Conservation (phyloP, 2,113 vertebrate species). For the Zosterops pallidus region DNA sequence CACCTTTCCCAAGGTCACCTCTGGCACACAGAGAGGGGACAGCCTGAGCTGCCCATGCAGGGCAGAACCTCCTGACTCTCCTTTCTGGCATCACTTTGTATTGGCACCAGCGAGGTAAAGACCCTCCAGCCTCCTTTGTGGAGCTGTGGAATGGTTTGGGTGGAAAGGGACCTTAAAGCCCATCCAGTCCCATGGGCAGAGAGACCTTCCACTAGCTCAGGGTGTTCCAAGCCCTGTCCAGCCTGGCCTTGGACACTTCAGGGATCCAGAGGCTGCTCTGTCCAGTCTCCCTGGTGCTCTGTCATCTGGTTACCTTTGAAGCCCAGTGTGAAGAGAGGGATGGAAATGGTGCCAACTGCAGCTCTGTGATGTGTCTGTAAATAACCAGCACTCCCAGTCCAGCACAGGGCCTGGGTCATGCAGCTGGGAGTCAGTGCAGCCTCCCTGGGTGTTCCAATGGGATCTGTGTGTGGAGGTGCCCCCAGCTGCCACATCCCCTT, state of each 20-base stretch:
- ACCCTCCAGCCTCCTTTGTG: background rate
- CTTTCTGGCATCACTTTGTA: background rate
- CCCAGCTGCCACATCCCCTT: background rate
- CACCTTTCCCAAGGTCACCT: conserved; percentile 56
- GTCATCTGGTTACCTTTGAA: background rate
- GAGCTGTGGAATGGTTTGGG: background rate
- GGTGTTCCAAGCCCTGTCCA: fast-evolving
- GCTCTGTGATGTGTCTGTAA: background rate
- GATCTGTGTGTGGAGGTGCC: background rate
- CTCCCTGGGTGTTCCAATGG: background rate
- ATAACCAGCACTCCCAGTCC: background rate
- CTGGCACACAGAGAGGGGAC: background rate
- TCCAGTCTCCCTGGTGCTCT: background rate
- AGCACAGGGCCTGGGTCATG: background rate
- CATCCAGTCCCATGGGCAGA: background rate
- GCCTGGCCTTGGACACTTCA: fast-evolving
- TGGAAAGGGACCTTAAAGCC: background rate
- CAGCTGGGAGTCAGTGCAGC: background rate
- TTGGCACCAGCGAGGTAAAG: background rate
- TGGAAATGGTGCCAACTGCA: background rate
- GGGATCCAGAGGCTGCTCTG: background rate
- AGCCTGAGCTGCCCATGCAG: background rate
- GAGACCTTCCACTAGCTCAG: background rate
- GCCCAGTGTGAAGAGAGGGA: background rate
- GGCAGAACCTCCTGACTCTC: background rate